Conservation (phyloP, 1,140 invertebrate species). For the Procambarus clarkii region DNA sequence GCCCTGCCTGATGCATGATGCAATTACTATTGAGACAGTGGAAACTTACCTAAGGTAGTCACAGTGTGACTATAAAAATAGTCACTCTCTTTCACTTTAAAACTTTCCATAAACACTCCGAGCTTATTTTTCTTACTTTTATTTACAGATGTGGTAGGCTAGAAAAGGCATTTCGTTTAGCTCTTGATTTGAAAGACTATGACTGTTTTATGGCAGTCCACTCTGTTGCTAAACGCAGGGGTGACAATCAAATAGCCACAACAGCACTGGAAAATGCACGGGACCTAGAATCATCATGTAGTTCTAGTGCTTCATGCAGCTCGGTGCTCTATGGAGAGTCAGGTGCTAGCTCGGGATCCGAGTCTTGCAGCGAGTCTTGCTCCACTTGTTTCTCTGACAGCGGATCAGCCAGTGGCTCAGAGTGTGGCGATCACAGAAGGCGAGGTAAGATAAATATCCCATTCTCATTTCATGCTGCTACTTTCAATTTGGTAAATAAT, state of each 20-base stretch:
- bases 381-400: constrained; percentile 69
- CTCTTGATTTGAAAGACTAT: constrained; percentile 88
- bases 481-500: too few relatives aligned
- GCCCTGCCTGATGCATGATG: too few relatives aligned
- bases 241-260: constrained; percentile 83
- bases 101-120: too few relatives aligned
- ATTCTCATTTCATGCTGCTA: not conserved
- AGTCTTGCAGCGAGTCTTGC: constrained; percentile 70
- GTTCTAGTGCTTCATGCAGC: constrained; percentile 79
- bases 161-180: constrained; percentile 90
- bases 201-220: constrained; percentile 91
- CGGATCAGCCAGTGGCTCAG: constrained; percentile 16
- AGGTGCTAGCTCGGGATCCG: constrained; percentile 41
- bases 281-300: constrained; percentile 79
- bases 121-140: constrained; percentile 9
- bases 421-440: not conserved
- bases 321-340: constrained; percentile 64
- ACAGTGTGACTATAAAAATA: too few relatives aligned
- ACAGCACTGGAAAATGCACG: constrained; percentile 86
- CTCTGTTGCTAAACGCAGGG: constrained; percentile 84
- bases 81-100: too few relatives aligned
- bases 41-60: too few relatives aligned
- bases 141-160: constrained; percentile 83
- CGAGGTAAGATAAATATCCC: not conserved
- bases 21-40: too few relatives aligned